These are phyloP conservation scores for Alcis repandata DNA, from an alignment of 2,888 invertebrate species.

Conservation along the genomic window DNA sequence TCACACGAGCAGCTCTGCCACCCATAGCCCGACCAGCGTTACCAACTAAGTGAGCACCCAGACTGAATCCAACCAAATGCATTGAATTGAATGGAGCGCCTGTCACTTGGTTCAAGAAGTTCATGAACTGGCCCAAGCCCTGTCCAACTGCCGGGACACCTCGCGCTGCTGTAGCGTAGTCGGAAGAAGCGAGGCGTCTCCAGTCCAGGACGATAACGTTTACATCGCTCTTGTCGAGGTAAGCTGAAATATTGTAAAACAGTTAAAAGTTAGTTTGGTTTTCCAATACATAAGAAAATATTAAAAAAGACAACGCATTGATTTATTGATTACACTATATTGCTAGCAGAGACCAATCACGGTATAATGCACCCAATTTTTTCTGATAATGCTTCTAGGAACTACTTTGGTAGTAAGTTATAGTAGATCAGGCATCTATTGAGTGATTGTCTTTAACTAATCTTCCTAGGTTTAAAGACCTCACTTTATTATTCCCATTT, in stretches of 20 bases:
- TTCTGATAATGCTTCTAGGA: no score
- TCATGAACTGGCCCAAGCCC: slow-evolving; percentile 63
- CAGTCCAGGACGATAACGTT: slow-evolving; percentile 69
- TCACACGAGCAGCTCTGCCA: slow-evolving; percentile 60
- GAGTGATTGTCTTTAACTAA: no score
- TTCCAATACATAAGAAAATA: no score
- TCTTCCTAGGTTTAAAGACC: no score
- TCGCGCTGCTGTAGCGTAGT: slow-evolving; percentile 58
- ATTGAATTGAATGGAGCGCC: slow-evolving; percentile 54
- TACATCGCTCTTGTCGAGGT: slow-evolving; percentile 51
- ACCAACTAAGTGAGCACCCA: slow-evolving; percentile 68
- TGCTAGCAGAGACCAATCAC: no score
- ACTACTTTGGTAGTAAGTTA: no score
- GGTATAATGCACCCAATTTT: no score
- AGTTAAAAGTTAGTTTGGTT: not conserved
- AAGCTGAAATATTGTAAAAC: slow-evolving; percentile 48
- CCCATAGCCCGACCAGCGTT: slow-evolving; percentile 59
- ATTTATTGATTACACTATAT: no score
- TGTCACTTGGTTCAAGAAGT: slow-evolving; percentile 52
- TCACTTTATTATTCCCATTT: no score
- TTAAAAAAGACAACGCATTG: not conserved
- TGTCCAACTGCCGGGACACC: slow-evolving; percentile 63
- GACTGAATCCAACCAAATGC: slow-evolving; percentile 67
- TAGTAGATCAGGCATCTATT: no score
- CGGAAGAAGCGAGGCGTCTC: slow-evolving; percentile 57